Base-by-base conservation (phyloP, 2,888 invertebrate species). In the Yponomeuta plumbellus region DNA sequence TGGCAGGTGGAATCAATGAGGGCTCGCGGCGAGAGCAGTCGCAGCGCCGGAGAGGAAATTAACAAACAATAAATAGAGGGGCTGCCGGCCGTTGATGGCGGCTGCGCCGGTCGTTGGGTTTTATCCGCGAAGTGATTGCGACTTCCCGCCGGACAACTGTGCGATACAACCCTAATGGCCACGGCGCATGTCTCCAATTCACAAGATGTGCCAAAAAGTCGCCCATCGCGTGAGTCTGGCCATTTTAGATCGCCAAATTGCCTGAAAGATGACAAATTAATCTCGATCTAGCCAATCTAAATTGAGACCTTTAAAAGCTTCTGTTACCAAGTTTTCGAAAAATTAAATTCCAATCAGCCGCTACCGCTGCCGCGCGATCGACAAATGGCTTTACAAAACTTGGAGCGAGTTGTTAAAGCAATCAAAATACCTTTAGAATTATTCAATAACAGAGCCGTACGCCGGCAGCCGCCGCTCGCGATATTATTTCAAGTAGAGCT, bases 341-440 rank as follows among this genome's bases (percentile, higher is more conserved):
- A 52, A 52, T 52, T 17, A 52, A 52, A 52, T 52, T 52, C 44
- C 44, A 52, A 52, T 52, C 44, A 13, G 44, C 44, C 2, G 44
- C 44, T 17, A 52, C 44, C 44, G 44, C 44, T 17, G 44, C 44
- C 13, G 44, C 44, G 44, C 13, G 17, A 52, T 52, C 44, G 44
- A 52, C 44, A 52, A 52, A 21, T 59, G 21, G 59, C 59, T 21
- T 22, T 23, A 59, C 59, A 59, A 59, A 59, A 59, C 22, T 59
- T 22, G 59, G 10, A 6, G 44, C 44, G 13, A 59, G 23, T 59
- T 20, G 59, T 59, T 59, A 22, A 22, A 59, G 59, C 59, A 22
- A 59, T 59, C 59, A 59, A 59, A 59, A 59, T 22, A 59, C 59
- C 22, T 23, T 59, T 59, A 20, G 13, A 21, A 59, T 59, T 59